phyloP scores from a whole-genome alignment of 1,140 invertebrate genomes.

The Polypedilum vanderplanki region DNA sequence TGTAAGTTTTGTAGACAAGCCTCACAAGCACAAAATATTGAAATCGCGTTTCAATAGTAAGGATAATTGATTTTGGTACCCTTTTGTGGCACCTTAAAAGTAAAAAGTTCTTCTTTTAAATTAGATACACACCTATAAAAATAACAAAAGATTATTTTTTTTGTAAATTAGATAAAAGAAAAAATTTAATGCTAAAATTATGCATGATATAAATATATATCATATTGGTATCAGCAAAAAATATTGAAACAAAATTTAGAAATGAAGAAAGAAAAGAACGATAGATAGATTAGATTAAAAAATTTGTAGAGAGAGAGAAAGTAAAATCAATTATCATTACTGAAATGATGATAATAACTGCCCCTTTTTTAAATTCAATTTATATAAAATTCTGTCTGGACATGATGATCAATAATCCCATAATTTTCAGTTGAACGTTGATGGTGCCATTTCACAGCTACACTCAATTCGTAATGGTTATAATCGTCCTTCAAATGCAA shows the following conservation, averaged over 20 bases:
- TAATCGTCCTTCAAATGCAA: constrained; percentile 35
- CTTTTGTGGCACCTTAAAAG: too few relatives aligned
- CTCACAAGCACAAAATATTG: constrained; percentile 21
- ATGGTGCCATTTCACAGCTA: constrained; percentile 37
- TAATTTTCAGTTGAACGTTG: constrained; percentile 35
- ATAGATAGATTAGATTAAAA: background rate
- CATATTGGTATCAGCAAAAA: background rate
- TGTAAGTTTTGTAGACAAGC: constrained; percentile 34
- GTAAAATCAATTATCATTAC: constrained; percentile 24
- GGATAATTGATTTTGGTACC: constrained; percentile 24
- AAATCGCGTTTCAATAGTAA: background rate
- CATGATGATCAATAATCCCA: constrained; percentile 25
- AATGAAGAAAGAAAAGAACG: background rate
- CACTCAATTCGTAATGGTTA: constrained; percentile 40
- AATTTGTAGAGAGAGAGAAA: background rate
- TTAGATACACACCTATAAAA: too few relatives aligned
- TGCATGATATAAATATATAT: background rate
- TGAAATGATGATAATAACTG: constrained; percentile 24
- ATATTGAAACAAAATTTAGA: background rate
- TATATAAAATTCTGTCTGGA: background rate
- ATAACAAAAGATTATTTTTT: too few relatives aligned
- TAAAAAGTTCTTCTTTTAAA: too few relatives aligned
- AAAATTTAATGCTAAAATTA: too few relatives aligned
- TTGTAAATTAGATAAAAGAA: too few relatives aligned
- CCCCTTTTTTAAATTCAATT: background rate